Evolutionary conservation across 2,888 invertebrate species (phyloP), one percentile per base, ranked within the genome.

Genomic region (Hylaea fasciaria): DNA sequence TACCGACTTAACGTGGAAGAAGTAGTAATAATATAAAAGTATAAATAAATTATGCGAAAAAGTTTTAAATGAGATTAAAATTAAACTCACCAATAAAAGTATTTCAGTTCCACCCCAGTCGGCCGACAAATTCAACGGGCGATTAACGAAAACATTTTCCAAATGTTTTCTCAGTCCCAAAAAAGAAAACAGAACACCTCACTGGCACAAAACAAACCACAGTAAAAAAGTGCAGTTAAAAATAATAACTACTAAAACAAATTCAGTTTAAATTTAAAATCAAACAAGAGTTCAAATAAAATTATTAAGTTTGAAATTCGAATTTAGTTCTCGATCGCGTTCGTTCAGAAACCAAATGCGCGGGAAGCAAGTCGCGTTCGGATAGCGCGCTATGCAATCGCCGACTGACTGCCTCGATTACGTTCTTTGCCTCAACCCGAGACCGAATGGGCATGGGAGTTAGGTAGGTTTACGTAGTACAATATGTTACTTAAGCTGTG

Each of bases 331-430:
- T 58, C 82, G 83, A 79, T 79, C 80, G 82, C 74, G 73, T 71
- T 76, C 74, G 82, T 62, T 32, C 57, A 68, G 65, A 69, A 76
- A 72, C 64, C 70, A 74, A 73, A 69, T 64, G 60, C 73, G 81
- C 80, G 78, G 76, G 73, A 71, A 55, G 29, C 56, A 17, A 68
- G 68, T 62, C 65, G 73, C 85, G 86, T 83, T 74, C 76, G 67
- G 50, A 43, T 54, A 64, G 71, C 78, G 71, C 78, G 81, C 74
- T 61, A 73, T 80, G 74, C 82, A 78, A 71, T 75, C 70, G 74
- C 64, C 67, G 75, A 86, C 86, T 86, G 81, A 74, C 37, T 48
- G 48, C 48, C 44, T 37, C 47, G 48, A 32, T 58, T 53, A 17
- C 29, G 46, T 43, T 56, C 51, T 44, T 45, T 49, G 48, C 32